phyloP scores from a whole-genome alignment of 2,797 vertebrate genomes.

The Cephalopachus bancanus region DNA sequence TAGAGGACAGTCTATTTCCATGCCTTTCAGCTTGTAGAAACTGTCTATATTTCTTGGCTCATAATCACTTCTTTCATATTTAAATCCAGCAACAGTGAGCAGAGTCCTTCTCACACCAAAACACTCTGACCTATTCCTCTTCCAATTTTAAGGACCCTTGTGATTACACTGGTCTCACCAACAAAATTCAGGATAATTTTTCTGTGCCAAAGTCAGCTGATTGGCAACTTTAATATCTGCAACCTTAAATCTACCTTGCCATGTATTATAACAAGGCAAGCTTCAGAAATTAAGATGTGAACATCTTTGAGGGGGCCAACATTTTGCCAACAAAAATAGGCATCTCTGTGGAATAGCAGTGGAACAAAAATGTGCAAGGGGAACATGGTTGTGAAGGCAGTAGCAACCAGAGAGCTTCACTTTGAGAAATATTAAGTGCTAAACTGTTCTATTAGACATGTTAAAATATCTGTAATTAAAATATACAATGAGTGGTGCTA shows the following conservation, averaged over 20 bases:
- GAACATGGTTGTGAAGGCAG: background rate
- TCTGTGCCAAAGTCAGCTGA: background rate
- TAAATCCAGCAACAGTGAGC: background rate
- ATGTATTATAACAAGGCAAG: background rate
- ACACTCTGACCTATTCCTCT: background rate
- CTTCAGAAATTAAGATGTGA: background rate
- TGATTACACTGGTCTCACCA: background rate
- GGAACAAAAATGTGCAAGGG: background rate
- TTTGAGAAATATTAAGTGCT: background rate
- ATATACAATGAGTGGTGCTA: background rate
- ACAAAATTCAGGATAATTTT: background rate
- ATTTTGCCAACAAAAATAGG: background rate
- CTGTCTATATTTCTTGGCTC: background rate
- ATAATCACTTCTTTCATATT: background rate
- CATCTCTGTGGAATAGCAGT: background rate
- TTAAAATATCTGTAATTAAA: background rate
- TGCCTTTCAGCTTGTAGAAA: background rate
- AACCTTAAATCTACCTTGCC: background rate
- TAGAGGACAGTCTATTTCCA: background rate
- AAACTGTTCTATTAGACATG: background rate
- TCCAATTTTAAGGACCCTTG: background rate
- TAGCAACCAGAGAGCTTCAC: background rate
- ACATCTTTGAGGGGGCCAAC: background rate
- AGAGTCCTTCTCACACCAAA: background rate
- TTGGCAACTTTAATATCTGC: background rate